These are phyloP conservation scores for Puffinus mauretanicus DNA, from an alignment of 2,113 vertebrate species.

Conservation along the genomic window DNA sequence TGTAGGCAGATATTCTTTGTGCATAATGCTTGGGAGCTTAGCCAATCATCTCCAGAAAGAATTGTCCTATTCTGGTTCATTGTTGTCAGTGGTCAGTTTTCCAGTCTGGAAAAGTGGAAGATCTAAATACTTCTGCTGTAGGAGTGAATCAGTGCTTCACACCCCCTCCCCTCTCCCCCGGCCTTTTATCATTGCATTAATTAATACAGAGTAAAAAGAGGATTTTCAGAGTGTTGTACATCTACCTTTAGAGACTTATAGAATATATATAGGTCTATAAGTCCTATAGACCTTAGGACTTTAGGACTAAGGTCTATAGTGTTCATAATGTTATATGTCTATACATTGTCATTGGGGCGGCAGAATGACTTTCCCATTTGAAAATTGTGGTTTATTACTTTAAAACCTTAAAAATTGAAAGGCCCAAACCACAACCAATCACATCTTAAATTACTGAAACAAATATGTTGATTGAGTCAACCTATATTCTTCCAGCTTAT, in stretches of 20 bases:
- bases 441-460: background rate
- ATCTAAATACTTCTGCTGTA: background rate
- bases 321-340: fast-evolving
- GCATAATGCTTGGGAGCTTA: background rate
- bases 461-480: background rate
- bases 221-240: background rate
- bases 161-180: too few species aligned
- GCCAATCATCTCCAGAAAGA: background rate
- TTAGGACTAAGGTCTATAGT: too few species aligned
- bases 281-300: too few species aligned
- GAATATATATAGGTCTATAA: too few species aligned
- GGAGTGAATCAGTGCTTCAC: background rate
- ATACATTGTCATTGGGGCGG: fast-evolving
- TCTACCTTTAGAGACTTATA: background rate
- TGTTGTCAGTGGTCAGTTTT: background rate
- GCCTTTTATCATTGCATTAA: background rate
- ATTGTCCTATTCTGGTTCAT: background rate
- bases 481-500: background rate
- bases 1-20: background rate
- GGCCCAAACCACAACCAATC: background rate
- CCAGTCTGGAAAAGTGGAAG: background rate
- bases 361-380: background rate
- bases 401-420: background rate
- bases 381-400: background rate
- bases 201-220: background rate